phyloP scores from a whole-genome alignment of 2,888 invertebrate species.

The Clepsis dumicolana region DNA sequence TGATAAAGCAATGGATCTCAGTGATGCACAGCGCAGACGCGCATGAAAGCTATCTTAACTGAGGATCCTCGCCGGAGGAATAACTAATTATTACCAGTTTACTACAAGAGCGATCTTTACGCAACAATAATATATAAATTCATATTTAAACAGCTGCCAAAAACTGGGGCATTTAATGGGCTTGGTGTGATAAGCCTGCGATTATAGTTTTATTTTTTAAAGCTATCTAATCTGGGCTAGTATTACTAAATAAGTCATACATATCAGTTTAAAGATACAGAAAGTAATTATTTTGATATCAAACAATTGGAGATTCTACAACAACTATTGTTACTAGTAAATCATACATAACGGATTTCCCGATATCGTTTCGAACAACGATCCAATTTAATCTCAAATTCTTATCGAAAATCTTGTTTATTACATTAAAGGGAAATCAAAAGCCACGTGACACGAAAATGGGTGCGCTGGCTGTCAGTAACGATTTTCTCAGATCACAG shows the following conservation, averaged over 20 bases:
- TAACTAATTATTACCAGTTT: neutral
- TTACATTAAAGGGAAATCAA: conserved; percentile 13
- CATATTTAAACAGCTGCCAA: conserved; percentile 13
- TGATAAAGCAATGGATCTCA: conserved; percentile 63
- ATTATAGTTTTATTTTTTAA: conserved; percentile 38
- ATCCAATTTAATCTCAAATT: neutral
- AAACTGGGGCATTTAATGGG: conserved; percentile 56
- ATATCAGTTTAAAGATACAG: conserved; percentile 1
- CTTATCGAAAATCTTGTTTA: neutral
- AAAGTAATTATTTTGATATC: neutral
- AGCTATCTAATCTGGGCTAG: conserved; percentile 51
- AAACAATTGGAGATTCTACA: neutral
- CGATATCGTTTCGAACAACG: neutral
- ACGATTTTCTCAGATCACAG: conserved; percentile 82
- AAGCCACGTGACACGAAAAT: conserved; percentile 63
- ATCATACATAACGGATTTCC: neutral
- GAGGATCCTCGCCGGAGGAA: conserved; percentile 35
- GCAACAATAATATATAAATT: neutral
- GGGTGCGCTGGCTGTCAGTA: conserved; percentile 65
- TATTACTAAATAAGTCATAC: conserved; percentile 12
- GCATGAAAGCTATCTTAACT: conserved; percentile 47
- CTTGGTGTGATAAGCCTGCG: conserved; percentile 51
- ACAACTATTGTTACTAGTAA: neutral
- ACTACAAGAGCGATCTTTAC: neutral
- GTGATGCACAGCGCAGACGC: conserved; percentile 51